A percentile compares a stretch with the other conserved stretches of the same genome.
These are phyloP conservation scores for Beris morrisii DNA, from an alignment of 2,888 invertebrate species.

Conservation along the genomic window DNA sequence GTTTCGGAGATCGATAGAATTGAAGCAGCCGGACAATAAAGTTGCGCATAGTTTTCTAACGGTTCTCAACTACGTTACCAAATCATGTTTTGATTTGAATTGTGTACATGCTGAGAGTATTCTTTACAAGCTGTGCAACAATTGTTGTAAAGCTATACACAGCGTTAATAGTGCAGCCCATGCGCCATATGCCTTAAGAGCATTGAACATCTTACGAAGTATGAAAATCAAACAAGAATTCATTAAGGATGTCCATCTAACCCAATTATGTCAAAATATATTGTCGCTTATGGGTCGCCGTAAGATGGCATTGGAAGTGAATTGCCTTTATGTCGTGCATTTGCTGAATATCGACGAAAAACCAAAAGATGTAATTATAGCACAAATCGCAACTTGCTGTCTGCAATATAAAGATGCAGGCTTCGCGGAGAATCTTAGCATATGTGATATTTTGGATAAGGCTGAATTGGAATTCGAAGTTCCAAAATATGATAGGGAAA, in stretches of 20 bases:
- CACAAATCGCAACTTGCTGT: conserved; percentile 26
- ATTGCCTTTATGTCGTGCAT: conserved; percentile 27
- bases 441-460: conserved; percentile 34
- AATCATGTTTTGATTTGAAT: conserved; percentile 5
- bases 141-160: background rate
- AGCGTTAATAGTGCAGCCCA: conserved; percentile 2
- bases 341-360: background rate
- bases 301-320: conserved; percentile 21
- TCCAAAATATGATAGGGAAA: conserved; percentile 25
- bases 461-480: conserved; percentile 12
- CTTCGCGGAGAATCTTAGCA: conserved; percentile 1
- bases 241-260: background rate
- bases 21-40: background rate
- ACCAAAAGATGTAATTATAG: background rate
- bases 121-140: background rate
- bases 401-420: conserved; percentile 13
- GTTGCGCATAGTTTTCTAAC: background rate
- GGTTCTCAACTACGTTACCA: conserved; percentile 5
- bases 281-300: background rate
- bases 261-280: conserved; percentile 30
- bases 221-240: background rate
- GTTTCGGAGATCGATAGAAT: conserved; percentile 10
- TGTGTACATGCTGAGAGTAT: conserved; percentile 7
- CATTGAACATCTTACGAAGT: conserved; percentile 3
- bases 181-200: conserved; percentile 3